Evolutionary conservation across 2,113 vertebrate species (phyloP), one percentile per base, ranked within the genome.

Genomic region (Mionectes macconnelli): DNA sequence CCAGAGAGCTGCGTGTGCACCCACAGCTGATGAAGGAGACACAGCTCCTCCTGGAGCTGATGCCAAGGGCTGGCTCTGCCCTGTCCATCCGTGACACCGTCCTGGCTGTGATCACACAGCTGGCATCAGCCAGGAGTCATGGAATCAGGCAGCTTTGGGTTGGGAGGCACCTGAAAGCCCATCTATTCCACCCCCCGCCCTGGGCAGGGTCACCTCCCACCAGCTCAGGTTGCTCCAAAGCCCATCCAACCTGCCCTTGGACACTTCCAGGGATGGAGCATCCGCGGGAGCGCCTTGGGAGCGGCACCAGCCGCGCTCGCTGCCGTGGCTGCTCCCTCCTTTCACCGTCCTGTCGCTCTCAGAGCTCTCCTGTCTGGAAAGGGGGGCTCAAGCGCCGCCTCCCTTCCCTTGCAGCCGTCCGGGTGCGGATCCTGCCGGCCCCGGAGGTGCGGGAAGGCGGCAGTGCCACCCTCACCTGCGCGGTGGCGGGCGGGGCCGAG

Each of bases 401-500:
- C 31, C 18, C 2, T 39, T 22, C 50, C 6, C 0, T 18, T 12
- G 3, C 93, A 98, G 98, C 97, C 1, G 94, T 95, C 66, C 74
- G 60, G 5, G 84, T 98, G 31, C 84, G 96, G 84, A 95, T 97
- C 68, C 90, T 86, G 62, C 98, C 98, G 2, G 74, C 92, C 33
- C 49, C 95, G 0, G 84, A 91, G 0, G 83, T 97, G 33, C 90
- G 3, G 7, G 98, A 98, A 80, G 98, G 98, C 0, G 72, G 89
- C 16, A 2, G 14, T 1, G 96, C 95, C 81, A 98, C 97, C 79
- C 78, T 98, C 77, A 98, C 97, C 39, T 98, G 98, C 5, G 80
- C 72, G 0, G 96, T 97, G 1, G 64, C 86, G 23, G 94, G 67
- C 0, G 23, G 20, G 2, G 17, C 6, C 4, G 7, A 1, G 18